A percentile compares a stretch with the other conserved stretches of the same genome.
These are phyloP conservation scores for Pedetes capensis DNA, from an alignment of 2,113 vertebrate species.

Conservation along the genomic window DNA sequence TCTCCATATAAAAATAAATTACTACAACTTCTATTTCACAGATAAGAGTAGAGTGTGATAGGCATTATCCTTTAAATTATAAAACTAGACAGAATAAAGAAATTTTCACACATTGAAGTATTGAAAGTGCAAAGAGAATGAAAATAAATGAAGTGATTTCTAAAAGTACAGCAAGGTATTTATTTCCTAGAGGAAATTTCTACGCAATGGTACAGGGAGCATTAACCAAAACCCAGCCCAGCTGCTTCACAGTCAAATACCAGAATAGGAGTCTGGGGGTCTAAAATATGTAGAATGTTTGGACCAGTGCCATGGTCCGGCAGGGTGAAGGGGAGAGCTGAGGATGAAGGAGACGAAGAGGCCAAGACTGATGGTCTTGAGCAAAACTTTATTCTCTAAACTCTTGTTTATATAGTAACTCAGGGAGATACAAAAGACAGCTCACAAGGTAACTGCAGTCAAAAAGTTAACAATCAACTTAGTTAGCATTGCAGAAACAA, in stretches of 20 bases:
- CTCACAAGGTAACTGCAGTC: too few relatives aligned
- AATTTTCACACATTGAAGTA: not conserved
- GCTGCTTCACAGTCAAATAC: not conserved
- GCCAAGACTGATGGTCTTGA: too few relatives aligned
- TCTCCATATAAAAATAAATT: not conserved
- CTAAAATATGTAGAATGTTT: not conserved
- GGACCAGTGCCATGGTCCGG: too few relatives aligned
- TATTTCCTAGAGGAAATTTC: not conserved
- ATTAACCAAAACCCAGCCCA: not conserved
- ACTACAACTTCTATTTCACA: not conserved
- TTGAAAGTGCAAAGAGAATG: not conserved
- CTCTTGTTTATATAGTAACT: too few relatives aligned
- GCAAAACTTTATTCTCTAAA: too few relatives aligned
- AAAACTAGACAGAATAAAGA: not conserved
- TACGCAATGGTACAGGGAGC: not conserved
- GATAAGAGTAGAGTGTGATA: not conserved
- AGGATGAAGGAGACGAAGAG: too few relatives aligned
- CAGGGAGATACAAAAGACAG: too few relatives aligned
- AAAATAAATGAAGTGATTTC: not conserved
- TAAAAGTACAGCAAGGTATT: fast-evolving
- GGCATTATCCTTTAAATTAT: not conserved
- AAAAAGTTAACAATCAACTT: too few relatives aligned
- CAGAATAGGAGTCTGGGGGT: not conserved
- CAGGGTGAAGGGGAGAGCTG: too few relatives aligned
- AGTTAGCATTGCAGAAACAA: too few relatives aligned